Conservation (phyloP, 2,888 invertebrate species). For the Homarus gammarus region DNA sequence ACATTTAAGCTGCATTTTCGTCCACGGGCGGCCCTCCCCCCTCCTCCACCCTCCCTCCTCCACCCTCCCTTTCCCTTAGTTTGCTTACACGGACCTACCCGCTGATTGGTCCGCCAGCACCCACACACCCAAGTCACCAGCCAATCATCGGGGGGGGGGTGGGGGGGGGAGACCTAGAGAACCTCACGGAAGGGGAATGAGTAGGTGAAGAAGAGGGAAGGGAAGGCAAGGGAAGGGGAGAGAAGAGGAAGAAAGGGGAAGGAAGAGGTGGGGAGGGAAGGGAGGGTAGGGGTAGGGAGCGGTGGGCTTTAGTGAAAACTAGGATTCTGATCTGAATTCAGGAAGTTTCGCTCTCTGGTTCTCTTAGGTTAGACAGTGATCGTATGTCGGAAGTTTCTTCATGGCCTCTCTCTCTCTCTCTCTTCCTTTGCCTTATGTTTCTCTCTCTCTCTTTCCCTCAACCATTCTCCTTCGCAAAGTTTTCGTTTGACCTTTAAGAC, state of each 20-base stretch:
- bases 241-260: not conserved
- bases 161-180: no score
- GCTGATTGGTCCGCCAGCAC: constrained; percentile 55
- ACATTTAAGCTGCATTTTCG: constrained; percentile 68
- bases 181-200: no score
- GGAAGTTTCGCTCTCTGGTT: no score
- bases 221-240: not conserved
- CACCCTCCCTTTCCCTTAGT: not conserved
- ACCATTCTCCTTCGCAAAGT: no score
- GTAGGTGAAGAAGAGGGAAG: not conserved
- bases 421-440: no score
- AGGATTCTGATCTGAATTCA: no score
- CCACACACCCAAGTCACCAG: constrained; percentile 40
- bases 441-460: no score
- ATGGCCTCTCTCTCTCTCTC: no score
- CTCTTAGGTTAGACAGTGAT: no score
- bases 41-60: not conserved
- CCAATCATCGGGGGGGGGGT: constrained; percentile 47
- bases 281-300: not conserved
- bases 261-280: not conserved
- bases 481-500: no score
- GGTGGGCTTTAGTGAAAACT: no score
- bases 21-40: constrained; percentile 5
- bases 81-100: constrained; percentile 44
- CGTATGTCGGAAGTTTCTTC: no score